Percentiles rank a stretch among this genome's conserved stretches.
These are phyloP conservation scores for Neocrepidodera transversa DNA, from an alignment of 2,888 invertebrate genomes.

Conservation along the genomic window DNA sequence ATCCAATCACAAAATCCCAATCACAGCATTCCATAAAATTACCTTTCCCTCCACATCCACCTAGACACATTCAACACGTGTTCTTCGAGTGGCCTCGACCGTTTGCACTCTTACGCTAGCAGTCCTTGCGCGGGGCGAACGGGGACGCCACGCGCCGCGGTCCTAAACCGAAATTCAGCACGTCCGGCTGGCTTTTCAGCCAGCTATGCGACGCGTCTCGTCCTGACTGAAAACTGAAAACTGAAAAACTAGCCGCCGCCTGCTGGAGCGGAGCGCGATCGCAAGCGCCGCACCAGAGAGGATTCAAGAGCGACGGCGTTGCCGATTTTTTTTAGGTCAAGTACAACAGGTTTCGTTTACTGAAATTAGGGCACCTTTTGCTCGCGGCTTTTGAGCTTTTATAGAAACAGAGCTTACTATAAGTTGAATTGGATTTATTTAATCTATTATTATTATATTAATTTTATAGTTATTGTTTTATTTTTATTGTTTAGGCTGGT, in stretches of 20 bases:
- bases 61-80: constrained; percentile 20
- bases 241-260: constrained; percentile 12
- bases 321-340: constrained; percentile 16
- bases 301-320: not conserved
- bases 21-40: not conserved
- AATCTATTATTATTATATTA: too few species aligned
- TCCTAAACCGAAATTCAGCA: not conserved
- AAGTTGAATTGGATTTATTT: too few species aligned
- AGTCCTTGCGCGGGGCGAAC: not conserved
- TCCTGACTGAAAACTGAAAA: constrained; percentile 24
- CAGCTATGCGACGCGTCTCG: constrained; percentile 3
- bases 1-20: too few species aligned
- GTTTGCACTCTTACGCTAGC: constrained; percentile 4
- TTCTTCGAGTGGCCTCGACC: constrained; percentile 10
- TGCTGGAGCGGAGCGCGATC: too few species aligned
- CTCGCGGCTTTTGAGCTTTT: not conserved
- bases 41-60: constrained; percentile 1
- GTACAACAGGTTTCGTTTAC: constrained; percentile 18
- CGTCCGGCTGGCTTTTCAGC: constrained; percentile 5
- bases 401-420: too few species aligned
- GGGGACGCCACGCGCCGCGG: constrained; percentile 2
- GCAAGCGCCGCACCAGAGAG: constrained; percentile 2
- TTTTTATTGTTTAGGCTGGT: too few species aligned
- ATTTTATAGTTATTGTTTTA: too few species aligned
- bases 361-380: constrained; percentile 1